Evolutionary conservation across 2,113 vertebrate genomes (phyloP), one percentile per base, ranked within the genome.

Genomic region (Willisornis vidua): DNA sequence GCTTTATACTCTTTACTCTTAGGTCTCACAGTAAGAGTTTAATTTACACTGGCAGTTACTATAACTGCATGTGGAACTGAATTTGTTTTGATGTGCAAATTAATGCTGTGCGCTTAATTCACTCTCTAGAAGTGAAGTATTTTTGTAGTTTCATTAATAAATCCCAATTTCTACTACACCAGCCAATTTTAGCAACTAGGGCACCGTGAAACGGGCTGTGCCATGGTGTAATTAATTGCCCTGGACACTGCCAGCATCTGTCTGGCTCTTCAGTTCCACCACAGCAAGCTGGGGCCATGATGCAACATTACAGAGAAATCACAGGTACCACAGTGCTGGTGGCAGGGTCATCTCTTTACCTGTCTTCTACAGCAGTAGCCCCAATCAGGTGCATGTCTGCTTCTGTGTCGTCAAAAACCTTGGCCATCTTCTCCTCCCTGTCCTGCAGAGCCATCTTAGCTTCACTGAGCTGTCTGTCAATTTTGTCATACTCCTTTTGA

Each of bases 291-390:
- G 11, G 12, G 37, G 45, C 59, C 59, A 17, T 1, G 0, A 25
- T 3, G 8, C 15, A 52, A 66, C 2, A 0, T 4, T 48, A 6
- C 19, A 28, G 33, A 81, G 33, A 51, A 67, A 19, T 18, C 5
- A 3, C 13, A 41, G 63, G 67, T 10, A 74, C 11, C 6, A 8
- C 16, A 7, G 35, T 2, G 23, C 62, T 4, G 1, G 11, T 11
- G 48, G 9, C 18, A 25, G 17, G 24, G 57, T 18, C 48, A 20
- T 61, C 45, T 73, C 91, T 85, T 97, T 98, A 99, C 99, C 98
- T 98, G 98, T 99, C 99, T 96, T 99, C 99, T 20, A 99, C 99
- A 25, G 99, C 99, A 33, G 99, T 99, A 23, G 99, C 99, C 86
- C 99, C 99, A 48, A 99, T 99, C 88, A 99, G 98, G 97, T 98